Evolutionary conservation across 2,797 vertebrate species (phyloP), one percentile per base, ranked within the genome.

Genomic region (Lepilemur ruficaudatus): DNA sequence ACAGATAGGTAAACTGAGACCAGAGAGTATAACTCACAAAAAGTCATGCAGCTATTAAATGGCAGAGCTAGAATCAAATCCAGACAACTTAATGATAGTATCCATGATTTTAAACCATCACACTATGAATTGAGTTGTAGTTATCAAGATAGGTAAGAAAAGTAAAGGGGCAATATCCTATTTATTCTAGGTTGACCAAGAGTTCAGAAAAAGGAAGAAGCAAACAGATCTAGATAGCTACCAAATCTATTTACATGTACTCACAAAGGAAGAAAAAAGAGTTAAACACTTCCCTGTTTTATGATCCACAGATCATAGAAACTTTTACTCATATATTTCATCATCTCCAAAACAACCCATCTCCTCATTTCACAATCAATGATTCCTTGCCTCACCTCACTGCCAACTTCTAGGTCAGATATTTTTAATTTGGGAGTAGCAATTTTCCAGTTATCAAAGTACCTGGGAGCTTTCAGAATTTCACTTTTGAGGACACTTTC

Each of bases 391-490:
- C 52, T 63, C 20, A 86, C 57, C 75, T 61, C 50, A 95, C 43
- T 55, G 67, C 28, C 59, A 81, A 35, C 17, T 78, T 65, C 67
- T 78, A 82, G 87, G 38, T 82, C 76, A 55, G 50, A 81, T 72
- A 55, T 48, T 81, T 90, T 88, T 84, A 82, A 52, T 32, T 94
- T 93, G 46, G 22, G 13, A 12, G 52, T 93, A 83, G 55, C 38
- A 86, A 82, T 89, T 95, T 96, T 95, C 23, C 25, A 82, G 32
- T 85, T 93, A 89, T 69, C 75, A 89, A 83, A 75, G 61, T 89
- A n/a, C 25, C 57, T 73, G 50, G 57, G 28, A 76, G 18, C n/a
- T 83, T 92, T 43, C n/a, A 75, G 50, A 50, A 91, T 93, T 48
- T 84, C 35, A n/a, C 72, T 94, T 75, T 15, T 30, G 4, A 55